Evolutionary conservation across 2,888 invertebrate genomes (phyloP).

Genomic region (Caenorhabditis sp.): DNA sequence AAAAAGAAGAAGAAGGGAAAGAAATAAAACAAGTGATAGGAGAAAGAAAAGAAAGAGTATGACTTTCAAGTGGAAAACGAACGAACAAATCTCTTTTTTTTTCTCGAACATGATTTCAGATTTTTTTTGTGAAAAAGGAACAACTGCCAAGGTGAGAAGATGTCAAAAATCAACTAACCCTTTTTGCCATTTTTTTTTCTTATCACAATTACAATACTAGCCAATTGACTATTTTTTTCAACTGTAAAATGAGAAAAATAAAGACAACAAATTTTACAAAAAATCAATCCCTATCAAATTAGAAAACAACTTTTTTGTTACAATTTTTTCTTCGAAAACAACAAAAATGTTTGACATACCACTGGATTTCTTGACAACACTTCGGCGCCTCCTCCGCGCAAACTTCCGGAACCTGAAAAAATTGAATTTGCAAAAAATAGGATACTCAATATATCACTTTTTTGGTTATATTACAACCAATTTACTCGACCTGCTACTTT

Average conservation of each 20-base stretch:
- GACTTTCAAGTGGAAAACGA: neutral
- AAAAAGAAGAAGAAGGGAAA: neutral
- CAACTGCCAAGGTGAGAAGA: neutral
- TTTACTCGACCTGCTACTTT: neutral
- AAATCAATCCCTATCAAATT: conserved; percentile 3
- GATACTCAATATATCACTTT: neutral
- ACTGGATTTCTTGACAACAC: conserved; percentile 46
- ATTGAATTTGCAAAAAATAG: neutral
- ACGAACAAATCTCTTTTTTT: neutral
- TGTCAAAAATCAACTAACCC: neutral
- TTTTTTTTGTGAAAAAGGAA: neutral
- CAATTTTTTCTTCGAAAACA: neutral
- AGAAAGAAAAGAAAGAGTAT: neutral
- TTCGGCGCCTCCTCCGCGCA: conserved; percentile 60
- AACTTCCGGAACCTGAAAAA: conserved; percentile 55
- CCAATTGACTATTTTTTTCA: neutral
- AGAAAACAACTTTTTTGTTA: conserved; percentile 6
- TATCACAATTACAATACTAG: no score
- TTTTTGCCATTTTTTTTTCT: conserved; percentile 1
- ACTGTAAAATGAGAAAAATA: neutral
- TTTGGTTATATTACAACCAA: neutral
- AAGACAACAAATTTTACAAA: neutral
- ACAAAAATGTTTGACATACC: no score
- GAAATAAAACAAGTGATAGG: neutral
- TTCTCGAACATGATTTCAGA: neutral